Evolutionary conservation across 2,113 vertebrate species (phyloP), one percentile per base, ranked within the genome.

Genomic region (Neogale vison): DNA sequence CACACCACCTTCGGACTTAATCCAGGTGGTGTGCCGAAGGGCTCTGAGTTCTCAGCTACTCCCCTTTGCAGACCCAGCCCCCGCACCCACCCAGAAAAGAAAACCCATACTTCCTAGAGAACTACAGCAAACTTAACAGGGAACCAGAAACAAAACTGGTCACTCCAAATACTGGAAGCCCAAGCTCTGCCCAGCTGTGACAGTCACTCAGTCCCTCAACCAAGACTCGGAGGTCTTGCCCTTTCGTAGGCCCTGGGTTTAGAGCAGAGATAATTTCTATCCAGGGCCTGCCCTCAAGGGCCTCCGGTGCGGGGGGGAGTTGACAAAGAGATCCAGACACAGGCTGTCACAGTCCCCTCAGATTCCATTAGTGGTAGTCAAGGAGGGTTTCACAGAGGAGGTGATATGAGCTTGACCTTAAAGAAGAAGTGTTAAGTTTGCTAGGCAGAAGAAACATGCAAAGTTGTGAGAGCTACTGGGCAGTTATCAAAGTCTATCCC

Each of bases 71-170:
- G 82, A 18, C 57, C 42, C 76, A 59, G 57, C 3, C 20, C 36
- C 24, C 31, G 67, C 55, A 76, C 65, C n/a, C 10, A 65, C 55
- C n/a, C 13, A n/a, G 42, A n/a, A 71, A 63, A 85, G 84, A 87
- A 82, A 86, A 85, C 42, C 42, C 21, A 24, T 72, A 87, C 39
- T 31, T 42, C 65, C 93, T 34, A 39, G 23, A 63, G 52, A 86
- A 92, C 7, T 59, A 17, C 23, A 74, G 31, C 72, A 92, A 88
- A 83, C 67, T 71, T 55, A 76, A 36, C 63, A 84, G 50, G 47
- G 94, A 90, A 88, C 31, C 67, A 81, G 61, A 95, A 96, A 88
- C 91, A 89, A 92, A 92, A 89, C 55, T 69, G 31, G 24, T 59
- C n/a, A 4, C 81, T 87, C 29, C 47, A 87, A 77, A 76, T 31